Base-by-base conservation (phyloP, 2,113 vertebrate species). In the Petromus typicus region DNA sequence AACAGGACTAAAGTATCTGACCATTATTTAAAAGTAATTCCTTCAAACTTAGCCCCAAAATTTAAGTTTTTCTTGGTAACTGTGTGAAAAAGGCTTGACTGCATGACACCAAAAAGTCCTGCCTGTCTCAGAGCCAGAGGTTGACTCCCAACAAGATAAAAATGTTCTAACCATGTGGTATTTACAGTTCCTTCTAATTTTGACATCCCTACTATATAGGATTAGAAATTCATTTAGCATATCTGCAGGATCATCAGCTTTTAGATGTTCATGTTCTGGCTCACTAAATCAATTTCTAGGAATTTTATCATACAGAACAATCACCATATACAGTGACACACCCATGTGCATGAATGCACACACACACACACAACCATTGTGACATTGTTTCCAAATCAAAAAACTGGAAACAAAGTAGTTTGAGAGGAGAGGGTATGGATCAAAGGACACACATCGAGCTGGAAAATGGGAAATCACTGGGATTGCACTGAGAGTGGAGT, bases 11-110 rank as follows among this genome's bases (percentile, higher is more conserved):
- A 48, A 66, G 84, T 85, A 85, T 54, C 32, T 56, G 22, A 67
- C 34, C 67, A 54, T 89, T 84, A 66, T 95, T 81, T 43, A 84
- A 79, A 75, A n/a, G 16, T 32, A 85, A 80, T 78, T 73, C 64
- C 40, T 66, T 87, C 81, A 94, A 71, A 56, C 71, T 78, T 48
- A 40, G 30, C 79, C 37, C 5, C 56, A 85, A 22, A 73, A 48
- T 61, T 73, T 57, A 51, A 30, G 40, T 45, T 27, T 86, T 2
- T 25, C 22, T 48, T 45, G 40, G 25, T 37, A 43, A 43, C 14
- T 45, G 43, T 75, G 40, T 48, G 25, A 75, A 14, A 17, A 6
- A 59, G 56, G 34, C 43, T 66, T 66, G 30, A 79, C 25, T 81
- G 85, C 30, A 11, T 73, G 48, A 73, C 27, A 51, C 13, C 64